Conservation (phyloP, 2,888 invertebrate species). For the Podotricha telesiphe region DNA sequence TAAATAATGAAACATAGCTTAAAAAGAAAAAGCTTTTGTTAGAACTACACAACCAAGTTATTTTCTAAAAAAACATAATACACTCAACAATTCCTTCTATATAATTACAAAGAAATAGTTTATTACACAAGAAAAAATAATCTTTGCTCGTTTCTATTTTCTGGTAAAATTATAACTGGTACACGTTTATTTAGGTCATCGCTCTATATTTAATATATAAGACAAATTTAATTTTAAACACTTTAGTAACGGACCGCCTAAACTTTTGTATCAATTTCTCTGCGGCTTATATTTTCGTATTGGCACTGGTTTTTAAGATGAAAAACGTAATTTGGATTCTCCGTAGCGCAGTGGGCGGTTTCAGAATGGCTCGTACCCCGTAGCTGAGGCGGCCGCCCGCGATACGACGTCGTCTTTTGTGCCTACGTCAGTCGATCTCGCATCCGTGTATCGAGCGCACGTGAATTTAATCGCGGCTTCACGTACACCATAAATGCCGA, state of each 20-base stretch:
- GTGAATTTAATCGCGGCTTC: slow-evolving; percentile 41
- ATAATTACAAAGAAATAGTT: not conserved
- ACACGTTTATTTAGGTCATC: slow-evolving; percentile 35
- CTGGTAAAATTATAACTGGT: slow-evolving; percentile 16
- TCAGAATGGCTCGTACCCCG: slow-evolving; percentile 64
- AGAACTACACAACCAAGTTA: not conserved
- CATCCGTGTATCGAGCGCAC: slow-evolving; percentile 53
- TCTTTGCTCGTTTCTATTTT: slow-evolving; percentile 12
- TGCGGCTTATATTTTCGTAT: slow-evolving; percentile 15
- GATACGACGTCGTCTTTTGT: slow-evolving; percentile 51
- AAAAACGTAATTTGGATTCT: slow-evolving; percentile 67
- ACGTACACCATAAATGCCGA: slow-evolving; percentile 51
- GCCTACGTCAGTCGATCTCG: slow-evolving; percentile 74
- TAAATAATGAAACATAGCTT: not conserved
- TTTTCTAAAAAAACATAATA: not conserved
- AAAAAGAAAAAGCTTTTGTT: not conserved
- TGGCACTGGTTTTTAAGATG: slow-evolving; percentile 31
- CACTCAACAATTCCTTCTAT: not conserved
- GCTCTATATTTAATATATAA: slow-evolving; percentile 12
- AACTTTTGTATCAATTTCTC: not conserved
- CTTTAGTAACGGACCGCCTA: not conserved
- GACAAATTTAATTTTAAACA: slow-evolving; percentile 7
- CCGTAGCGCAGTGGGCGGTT: slow-evolving; percentile 75
- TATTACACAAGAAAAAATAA: slow-evolving; percentile 5
- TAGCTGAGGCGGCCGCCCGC: slow-evolving; percentile 56